A percentile compares a stretch with the other conserved stretches of the same genome.
Evolutionary conservation across 1,140 invertebrate species (phyloP).

Genomic region (Meloidogyne hapla): DNA sequence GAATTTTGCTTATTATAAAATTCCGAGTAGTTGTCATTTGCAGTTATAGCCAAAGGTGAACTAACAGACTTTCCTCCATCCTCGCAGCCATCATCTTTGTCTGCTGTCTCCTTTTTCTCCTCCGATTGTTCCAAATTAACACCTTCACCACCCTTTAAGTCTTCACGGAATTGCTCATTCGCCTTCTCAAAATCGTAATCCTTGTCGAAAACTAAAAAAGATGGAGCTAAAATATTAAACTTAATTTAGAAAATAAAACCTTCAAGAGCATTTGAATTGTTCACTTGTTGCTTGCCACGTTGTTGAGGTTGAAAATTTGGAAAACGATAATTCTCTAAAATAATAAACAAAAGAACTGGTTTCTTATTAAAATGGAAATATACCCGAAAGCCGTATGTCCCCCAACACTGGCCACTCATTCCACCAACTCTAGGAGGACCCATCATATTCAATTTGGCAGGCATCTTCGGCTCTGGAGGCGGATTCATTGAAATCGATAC

Average conservation of each 20-base stretch:
- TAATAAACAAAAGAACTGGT: no score
- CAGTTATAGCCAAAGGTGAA: conserved; percentile 17
- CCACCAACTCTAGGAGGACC: neutral
- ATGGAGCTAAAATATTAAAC: neutral
- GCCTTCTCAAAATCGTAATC: conserved; percentile 97
- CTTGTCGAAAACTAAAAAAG: conserved; percentile 74
- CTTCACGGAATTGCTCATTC: conserved; percentile 83
- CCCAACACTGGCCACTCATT: neutral
- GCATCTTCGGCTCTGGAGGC: conserved; percentile 19
- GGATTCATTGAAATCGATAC: conserved; percentile 71
- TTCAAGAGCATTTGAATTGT: conserved; percentile 30
- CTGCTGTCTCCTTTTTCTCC: neutral
- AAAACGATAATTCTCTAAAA: conserved; percentile 3
- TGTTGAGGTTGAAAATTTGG: conserved; percentile 6
- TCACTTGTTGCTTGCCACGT: conserved; percentile 34
- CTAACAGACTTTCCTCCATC: conserved; percentile 17
- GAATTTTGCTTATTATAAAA: conserved; percentile 93
- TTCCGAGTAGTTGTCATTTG: conserved; percentile 64
- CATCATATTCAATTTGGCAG: conserved; percentile 13
- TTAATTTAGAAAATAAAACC: no score
- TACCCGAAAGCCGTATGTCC: neutral
- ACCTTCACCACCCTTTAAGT: conserved; percentile 24
- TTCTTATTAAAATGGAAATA: no score
- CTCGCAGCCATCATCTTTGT: neutral
- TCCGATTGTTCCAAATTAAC: conserved; percentile 7